Evolutionary conservation across 2,113 vertebrate species (phyloP).

Genomic region (Oplegnathus fasciatus): DNA sequence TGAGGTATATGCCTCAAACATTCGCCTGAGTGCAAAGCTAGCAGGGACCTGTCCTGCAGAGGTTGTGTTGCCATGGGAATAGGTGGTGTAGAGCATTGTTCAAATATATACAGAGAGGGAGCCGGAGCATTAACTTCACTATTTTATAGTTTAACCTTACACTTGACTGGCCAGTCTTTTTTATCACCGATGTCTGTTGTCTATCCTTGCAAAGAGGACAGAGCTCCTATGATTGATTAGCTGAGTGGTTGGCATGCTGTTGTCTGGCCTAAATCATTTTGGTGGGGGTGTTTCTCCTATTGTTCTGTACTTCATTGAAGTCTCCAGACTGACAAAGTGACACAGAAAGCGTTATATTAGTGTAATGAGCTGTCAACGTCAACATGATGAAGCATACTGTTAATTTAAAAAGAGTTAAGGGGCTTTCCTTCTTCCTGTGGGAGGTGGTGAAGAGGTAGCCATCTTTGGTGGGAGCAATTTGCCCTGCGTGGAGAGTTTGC

Average conservation of each 20-base stretch:
- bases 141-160: slow-evolving; percentile 30
- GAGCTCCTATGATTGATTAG: slow-evolving; percentile 33
- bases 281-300: background rate
- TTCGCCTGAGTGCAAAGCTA: background rate
- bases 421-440: background rate
- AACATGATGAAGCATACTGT: background rate
- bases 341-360: slow-evolving; percentile 3
- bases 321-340: slow-evolving; percentile 9
- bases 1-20: background rate
- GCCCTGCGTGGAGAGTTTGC: background rate
- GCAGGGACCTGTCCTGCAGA: background rate
- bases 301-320: background rate
- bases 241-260: slow-evolving; percentile 16
- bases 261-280: slow-evolving; percentile 42
- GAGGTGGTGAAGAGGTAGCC: slow-evolving; percentile 11
- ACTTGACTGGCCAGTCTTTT: slow-evolving; percentile 1
- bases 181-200: slow-evolving; percentile 8
- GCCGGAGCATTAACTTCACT: slow-evolving; percentile 1
- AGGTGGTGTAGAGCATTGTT: background rate
- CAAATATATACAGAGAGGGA: slow-evolving; percentile 1
- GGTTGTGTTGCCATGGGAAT: slow-evolving; percentile 38
- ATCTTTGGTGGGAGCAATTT: slow-evolving; percentile 14
- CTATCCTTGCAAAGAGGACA: slow-evolving; percentile 30
- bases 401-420: slow-evolving; percentile 20
- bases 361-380: background rate